Conservation (phyloP, 2,113 vertebrate genomes). For the Chauna torquata region DNA sequence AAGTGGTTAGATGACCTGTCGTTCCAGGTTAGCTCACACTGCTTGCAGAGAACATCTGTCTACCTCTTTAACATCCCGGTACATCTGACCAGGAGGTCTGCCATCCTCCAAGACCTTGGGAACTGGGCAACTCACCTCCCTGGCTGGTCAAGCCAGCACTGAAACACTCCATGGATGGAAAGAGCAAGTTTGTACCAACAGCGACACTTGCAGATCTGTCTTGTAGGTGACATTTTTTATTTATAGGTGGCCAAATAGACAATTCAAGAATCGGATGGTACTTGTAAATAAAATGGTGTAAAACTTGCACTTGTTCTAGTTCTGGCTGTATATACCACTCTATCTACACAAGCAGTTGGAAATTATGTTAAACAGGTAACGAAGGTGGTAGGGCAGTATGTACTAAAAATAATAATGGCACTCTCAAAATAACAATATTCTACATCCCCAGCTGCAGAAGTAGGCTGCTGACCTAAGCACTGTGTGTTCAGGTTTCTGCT, state of each 20-base stretch:
- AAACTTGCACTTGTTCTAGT: neutral
- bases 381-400: neutral
- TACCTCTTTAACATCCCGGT: neutral
- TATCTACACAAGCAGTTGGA: neutral
- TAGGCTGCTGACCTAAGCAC: constrained; percentile 9
- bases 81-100: neutral
- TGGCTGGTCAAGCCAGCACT: neutral
- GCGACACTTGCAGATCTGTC: rapidly evolving
- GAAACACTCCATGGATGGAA: neutral
- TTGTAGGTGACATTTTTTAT: neutral
- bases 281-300: neutral
- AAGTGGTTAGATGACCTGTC: neutral
- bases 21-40: neutral
- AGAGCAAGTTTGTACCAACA: neutral
- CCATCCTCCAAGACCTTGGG: neutral
- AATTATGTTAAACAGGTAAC: neutral
- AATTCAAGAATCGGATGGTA: neutral
- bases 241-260: neutral
- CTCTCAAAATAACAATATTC: neutral
- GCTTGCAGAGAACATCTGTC: neutral
- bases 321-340: neutral
- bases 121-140: neutral
- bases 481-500: neutral
- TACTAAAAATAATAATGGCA: constrained; percentile 16
- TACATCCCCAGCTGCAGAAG: neutral